These are phyloP conservation scores for Leucoptera coffeella DNA, from an alignment of 2,888 invertebrate genomes.

Conservation along the genomic window DNA sequence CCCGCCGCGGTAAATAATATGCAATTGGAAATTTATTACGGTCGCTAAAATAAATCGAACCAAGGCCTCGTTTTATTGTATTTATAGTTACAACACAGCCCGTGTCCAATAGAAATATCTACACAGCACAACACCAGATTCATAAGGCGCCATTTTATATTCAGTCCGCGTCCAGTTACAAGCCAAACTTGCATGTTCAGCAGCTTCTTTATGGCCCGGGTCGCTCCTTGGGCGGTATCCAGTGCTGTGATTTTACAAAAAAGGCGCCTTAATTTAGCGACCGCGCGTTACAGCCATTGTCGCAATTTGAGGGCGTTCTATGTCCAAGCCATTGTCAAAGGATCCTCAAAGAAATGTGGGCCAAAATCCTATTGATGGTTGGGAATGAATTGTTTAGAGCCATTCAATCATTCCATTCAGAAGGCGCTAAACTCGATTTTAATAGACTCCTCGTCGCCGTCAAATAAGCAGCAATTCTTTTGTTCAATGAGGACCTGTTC, in stretches of 20 bases:
- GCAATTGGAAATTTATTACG: constrained; percentile 34
- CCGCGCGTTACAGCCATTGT: constrained; percentile 18
- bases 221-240: constrained; percentile 32
- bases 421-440: constrained; percentile 45
- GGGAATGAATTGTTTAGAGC: constrained; percentile 37
- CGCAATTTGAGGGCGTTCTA: constrained; percentile 19
- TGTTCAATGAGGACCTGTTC: no score
- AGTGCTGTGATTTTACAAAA: constrained; percentile 27
- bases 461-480: constrained; percentile 28
- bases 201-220: no score
- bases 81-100: constrained; percentile 21
- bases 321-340: constrained; percentile 39
- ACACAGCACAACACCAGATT: constrained; percentile 14
- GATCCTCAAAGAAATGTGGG: constrained; percentile 40
- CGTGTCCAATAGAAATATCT: constrained; percentile 30
- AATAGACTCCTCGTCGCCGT: constrained; percentile 48
- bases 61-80: constrained; percentile 19
- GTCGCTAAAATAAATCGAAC: constrained; percentile 19
- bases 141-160: no score
- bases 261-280: constrained; percentile 40
- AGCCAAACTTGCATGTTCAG: no score
- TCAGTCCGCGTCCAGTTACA: no score
- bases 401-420: constrained; percentile 46
- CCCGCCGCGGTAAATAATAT: constrained; percentile 13
- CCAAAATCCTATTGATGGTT: constrained; percentile 39